Base-by-base conservation (phyloP, 2,888 invertebrate genomes). In the Petrolisthes manimaculis region DNA sequence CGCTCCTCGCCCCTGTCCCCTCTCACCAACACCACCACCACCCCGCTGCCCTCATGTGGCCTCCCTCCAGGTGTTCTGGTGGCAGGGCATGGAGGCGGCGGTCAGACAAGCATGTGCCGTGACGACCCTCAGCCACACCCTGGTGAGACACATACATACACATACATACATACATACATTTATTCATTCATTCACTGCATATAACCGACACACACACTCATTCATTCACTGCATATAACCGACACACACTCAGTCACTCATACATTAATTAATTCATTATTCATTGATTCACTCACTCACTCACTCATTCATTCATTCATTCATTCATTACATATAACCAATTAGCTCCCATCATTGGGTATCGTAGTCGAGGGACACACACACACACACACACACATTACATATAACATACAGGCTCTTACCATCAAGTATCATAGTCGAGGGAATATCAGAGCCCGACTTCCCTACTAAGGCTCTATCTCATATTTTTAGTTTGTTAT, bases 51-150 rank as follows among this genome's bases (percentile, higher is more conserved):
- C 86, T 55, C 77, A 86, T 87, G 83, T 78, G 37, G 37, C 37
- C 86, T 37, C n/a, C 74, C 82, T 82, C 67, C 77, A 86, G 83
- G 83, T 78, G 69, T 82, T 53, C 74, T 81, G 86, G 71, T 55
- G 56, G 83, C 83, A 37, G 87, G 87, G 87, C 18, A 87, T 83
- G 87, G 83, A 37, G 37, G 37, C 83, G 69, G 78, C 69, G 77
- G 78, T 79, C 87, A 24, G 18, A 83, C 61, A 78, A 87, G 75
- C 87, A 87, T 87, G 87, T 87, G 87, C 78, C 87, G 83, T 83
- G 87, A 87, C 37, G 87, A 87, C 69, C 56, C 53, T 21, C 86
- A 69, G 37, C 87, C 14, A n/a, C 81, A 87, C 82, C 87, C 87
- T 78, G 87, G 87, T 87, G 87, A 87, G 87, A 77, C 79, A 67